phyloP scores from a whole-genome alignment of 2,113 vertebrate species.

The Spilogale gracilis region DNA sequence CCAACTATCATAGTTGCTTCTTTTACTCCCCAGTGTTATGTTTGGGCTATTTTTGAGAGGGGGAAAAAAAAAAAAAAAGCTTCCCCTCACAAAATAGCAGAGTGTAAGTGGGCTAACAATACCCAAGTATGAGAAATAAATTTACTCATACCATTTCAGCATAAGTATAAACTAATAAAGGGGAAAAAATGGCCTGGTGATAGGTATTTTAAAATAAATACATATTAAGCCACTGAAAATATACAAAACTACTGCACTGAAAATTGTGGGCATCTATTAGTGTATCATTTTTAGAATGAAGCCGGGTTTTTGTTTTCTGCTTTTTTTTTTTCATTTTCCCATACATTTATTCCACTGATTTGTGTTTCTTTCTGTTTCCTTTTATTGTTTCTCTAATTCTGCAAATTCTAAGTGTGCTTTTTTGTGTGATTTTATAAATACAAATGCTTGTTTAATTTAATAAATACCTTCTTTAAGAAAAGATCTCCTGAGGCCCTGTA shows the following conservation, averaged over 20 bases:
- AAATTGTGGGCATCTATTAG: neutral
- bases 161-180: neutral
- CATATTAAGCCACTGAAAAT: neutral
- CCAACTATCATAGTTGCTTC: neutral
- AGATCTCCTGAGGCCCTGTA: neutral
- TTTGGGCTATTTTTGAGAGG: neutral
- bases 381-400: constrained; percentile 1
- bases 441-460: neutral
- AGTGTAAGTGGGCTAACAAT: neutral
- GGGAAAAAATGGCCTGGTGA: neutral
- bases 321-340: neutral
- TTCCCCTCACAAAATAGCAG: neutral
- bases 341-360: neutral
- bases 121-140: neutral
- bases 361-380: neutral
- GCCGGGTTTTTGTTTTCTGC: too few relatives aligned
- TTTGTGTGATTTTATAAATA: neutral
- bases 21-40: neutral
- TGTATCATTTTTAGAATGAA: neutral
- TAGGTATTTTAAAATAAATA: neutral
- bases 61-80: neutral
- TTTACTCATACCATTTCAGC: neutral
- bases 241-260: neutral
- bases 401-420: neutral
- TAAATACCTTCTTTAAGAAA: neutral